phyloP scores from a whole-genome alignment of 2,113 vertebrate genomes.

The Perccottus glenii region DNA sequence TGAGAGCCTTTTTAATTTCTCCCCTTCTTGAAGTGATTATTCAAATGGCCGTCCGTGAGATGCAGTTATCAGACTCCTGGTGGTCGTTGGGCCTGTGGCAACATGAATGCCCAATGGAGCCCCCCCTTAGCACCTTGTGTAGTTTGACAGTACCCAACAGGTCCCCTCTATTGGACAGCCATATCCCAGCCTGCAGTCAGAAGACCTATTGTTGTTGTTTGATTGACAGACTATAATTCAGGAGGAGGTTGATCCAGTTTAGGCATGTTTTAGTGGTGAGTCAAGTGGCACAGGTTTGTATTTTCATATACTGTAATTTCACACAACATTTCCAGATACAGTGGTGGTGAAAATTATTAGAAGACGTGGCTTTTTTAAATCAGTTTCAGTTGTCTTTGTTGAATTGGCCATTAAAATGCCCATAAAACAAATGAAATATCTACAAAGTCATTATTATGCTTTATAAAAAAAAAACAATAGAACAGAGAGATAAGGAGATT shows the following conservation, averaged over 20 bases:
- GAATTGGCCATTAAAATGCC: too few species aligned
- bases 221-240: constrained; percentile 64
- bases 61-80: constrained; percentile 78
- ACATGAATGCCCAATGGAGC: constrained; percentile 61
- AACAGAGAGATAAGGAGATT: too few species aligned
- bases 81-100: constrained; percentile 76
- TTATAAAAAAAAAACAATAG: too few species aligned
- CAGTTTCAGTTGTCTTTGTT: too few species aligned
- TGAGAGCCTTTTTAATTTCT: constrained; percentile 78
- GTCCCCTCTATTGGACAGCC: constrained; percentile 65
- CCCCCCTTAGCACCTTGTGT: constrained; percentile 26
- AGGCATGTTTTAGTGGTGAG: constrained; percentile 34
- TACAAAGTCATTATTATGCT: too few species aligned
- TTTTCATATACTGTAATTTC: not conserved
- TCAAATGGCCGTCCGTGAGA: constrained; percentile 79
- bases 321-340: too few species aligned
- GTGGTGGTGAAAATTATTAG: too few species aligned
- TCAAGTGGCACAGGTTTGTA: constrained; percentile 42
- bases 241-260: constrained; percentile 40
- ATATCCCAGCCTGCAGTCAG: constrained; percentile 56
- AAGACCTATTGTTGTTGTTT: constrained; percentile 51
- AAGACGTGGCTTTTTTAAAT: too few species aligned
- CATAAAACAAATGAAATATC: too few species aligned
- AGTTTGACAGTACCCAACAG: constrained; percentile 69
- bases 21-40: constrained; percentile 81